Percentiles rank a stretch among this genome's conserved stretches.
These are phyloP conservation scores for Chrysotoxum bicinctum DNA, from an alignment of 2,888 invertebrate genomes.

Conservation along the genomic window DNA sequence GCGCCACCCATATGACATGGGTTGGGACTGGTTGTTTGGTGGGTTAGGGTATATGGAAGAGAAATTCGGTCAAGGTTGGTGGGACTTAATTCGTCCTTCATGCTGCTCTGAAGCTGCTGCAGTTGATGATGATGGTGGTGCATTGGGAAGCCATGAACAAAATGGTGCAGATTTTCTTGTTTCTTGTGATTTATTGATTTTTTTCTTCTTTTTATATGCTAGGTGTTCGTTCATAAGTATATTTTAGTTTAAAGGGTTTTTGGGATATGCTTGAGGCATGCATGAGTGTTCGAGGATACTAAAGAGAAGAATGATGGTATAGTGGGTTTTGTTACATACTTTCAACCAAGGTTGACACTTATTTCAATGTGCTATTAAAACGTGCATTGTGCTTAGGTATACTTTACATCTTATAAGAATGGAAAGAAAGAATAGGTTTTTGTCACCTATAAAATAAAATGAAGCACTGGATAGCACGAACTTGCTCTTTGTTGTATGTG, in stretches of 20 bases:
- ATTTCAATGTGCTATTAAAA: background rate
- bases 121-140: background rate
- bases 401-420: background rate
- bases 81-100: background rate
- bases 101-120: background rate
- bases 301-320: background rate
- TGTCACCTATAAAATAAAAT: too few species aligned
- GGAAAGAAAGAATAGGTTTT: background rate
- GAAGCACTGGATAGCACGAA: too few species aligned
- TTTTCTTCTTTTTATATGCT: background rate
- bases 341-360: background rate
- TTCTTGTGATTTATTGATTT: constrained; percentile 37
- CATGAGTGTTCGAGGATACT: background rate
- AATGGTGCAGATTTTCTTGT: constrained; percentile 26
- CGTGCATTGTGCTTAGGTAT: background rate
- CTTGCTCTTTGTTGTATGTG: too few species aligned
- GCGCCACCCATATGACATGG: background rate
- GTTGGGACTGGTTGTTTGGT: background rate
- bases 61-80: constrained; percentile 26
- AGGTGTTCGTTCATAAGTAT: background rate
- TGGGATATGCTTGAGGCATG: background rate
- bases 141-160: constrained; percentile 4
- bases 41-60: background rate
- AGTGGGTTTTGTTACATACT: background rate
- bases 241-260: background rate